Percentiles rank a stretch among this genome's conserved stretches.
Evolutionary conservation across 2,888 invertebrate species (phyloP).

Genomic region (Crepidodera aurea): DNA sequence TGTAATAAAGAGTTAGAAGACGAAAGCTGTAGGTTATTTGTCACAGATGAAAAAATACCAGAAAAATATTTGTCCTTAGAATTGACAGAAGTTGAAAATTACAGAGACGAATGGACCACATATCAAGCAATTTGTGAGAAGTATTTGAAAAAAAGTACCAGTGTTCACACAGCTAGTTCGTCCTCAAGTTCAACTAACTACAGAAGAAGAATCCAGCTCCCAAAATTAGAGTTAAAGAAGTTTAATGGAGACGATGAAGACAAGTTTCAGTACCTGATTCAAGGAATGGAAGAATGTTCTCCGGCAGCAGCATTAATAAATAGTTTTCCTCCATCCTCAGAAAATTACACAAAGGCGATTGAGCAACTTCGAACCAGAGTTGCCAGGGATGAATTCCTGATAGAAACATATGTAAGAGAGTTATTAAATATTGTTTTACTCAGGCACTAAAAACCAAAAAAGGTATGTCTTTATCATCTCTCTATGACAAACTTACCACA

Average conservation of each 20-base stretch:
- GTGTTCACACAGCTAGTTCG: too few relatives aligned
- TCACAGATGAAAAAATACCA: not conserved
- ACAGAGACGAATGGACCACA: too few relatives aligned
- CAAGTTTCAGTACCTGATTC: slow-evolving; percentile 29
- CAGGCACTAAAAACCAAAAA: too few relatives aligned
- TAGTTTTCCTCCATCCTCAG: slow-evolving; percentile 25
- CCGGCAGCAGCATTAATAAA: slow-evolving; percentile 22
- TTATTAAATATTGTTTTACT: slow-evolving; percentile 18
- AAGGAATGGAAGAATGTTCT: slow-evolving; percentile 21
- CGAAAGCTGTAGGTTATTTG: not conserved
- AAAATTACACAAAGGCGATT: slow-evolving; percentile 8
- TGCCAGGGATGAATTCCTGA: slow-evolving; percentile 26
- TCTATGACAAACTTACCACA: too few relatives aligned
- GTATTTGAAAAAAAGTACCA: too few relatives aligned
- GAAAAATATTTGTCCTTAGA: too few relatives aligned
- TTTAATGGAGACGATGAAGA: slow-evolving; percentile 10
- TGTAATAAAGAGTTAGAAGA: too few relatives aligned
- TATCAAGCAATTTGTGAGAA: too few relatives aligned
- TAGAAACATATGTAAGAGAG: slow-evolving; percentile 25
- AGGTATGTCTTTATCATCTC: too few relatives aligned
- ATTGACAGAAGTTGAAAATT: too few relatives aligned
- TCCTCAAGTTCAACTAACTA: too few relatives aligned
- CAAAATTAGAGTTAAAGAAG: not conserved
- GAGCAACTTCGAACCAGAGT: slow-evolving; percentile 20
- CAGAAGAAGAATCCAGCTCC: not conserved